Percentiles rank a stretch among this genome's conserved stretches.
Evolutionary conservation across 2,888 invertebrate genomes (phyloP).

Genomic region (Caenorhabditis sinica): DNA sequence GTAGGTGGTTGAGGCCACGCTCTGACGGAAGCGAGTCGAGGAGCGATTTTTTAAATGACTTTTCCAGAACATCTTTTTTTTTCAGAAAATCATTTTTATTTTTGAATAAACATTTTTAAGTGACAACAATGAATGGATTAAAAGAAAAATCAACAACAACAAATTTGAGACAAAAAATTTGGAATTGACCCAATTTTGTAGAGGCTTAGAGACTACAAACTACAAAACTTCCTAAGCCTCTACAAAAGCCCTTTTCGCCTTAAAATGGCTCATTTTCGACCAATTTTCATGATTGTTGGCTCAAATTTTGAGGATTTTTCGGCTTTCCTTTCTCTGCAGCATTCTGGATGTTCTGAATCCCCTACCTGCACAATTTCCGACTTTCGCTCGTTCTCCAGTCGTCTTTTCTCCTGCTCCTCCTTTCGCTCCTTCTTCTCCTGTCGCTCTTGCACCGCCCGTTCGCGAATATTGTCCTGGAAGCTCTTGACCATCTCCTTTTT

Average conservation of each 20-base stretch:
- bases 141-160: no score
- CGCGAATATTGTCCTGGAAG: conserved; percentile 69
- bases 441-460: conserved; percentile 63
- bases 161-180: no score
- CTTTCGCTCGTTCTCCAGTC: conserved; percentile 80
- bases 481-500: conserved; percentile 73
- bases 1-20: no score
- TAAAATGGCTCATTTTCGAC: background rate
- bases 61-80: background rate
- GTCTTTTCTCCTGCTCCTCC: conserved; percentile 79
- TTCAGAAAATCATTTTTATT: background rate
- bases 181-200: background rate
- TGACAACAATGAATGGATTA: background rate
- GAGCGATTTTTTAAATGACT: no score
- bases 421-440: conserved; percentile 71
- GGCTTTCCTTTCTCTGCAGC: background rate
- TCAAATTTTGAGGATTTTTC: background rate
- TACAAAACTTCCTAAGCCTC: no score
- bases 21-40: no score
- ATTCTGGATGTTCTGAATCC: background rate
- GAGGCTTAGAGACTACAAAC: background rate
- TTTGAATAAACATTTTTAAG: background rate
- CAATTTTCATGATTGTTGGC: background rate
- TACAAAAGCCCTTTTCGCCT: background rate
- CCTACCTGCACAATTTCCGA: conserved; percentile 79